phyloP scores from a whole-genome alignment of 1,140 invertebrate species.

The Heliconius himera region DNA sequence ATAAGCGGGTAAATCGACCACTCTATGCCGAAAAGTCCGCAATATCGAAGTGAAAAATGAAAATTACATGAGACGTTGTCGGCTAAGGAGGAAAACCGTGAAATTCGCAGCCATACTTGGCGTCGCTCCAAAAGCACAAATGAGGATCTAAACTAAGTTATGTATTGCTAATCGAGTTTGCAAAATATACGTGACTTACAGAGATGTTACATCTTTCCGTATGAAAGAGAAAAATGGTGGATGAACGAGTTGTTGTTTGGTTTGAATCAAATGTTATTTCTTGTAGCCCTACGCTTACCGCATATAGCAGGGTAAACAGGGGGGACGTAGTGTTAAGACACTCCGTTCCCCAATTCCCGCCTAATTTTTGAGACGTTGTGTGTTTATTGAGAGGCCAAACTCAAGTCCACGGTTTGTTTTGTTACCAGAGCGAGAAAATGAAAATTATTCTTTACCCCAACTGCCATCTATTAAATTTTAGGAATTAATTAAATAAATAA shows the following conservation, averaged over 20 bases:
- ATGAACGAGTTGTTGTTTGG: not conserved
- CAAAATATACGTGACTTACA: not conserved
- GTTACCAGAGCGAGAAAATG: no score
- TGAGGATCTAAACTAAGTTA: conserved; percentile 5
- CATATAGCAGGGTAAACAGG: no score
- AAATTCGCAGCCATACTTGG: conserved; percentile 10
- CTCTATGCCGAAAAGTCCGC: conserved; percentile 15
- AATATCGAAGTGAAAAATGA: conserved; percentile 20
- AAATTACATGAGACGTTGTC: conserved; percentile 26
- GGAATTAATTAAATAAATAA: no score
- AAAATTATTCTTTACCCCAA: no score
- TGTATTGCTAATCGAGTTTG: conserved; percentile 5
- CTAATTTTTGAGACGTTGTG: no score
- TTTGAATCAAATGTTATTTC: not conserved
- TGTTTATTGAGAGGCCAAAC: no score
- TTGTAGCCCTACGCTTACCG: no score
- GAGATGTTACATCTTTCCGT: not conserved
- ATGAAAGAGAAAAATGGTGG: not conserved
- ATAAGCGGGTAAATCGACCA: not conserved
- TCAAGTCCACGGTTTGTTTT: no score
- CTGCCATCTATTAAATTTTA: no score
- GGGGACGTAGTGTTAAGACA: no score
- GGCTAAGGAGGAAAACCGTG: not conserved
- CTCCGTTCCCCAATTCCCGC: no score
- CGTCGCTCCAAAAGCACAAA: conserved; percentile 6